Evolutionary conservation across 2,113 vertebrate species (phyloP), one percentile per base, ranked within the genome.

Genomic region (Corythornis madagascariensis): DNA sequence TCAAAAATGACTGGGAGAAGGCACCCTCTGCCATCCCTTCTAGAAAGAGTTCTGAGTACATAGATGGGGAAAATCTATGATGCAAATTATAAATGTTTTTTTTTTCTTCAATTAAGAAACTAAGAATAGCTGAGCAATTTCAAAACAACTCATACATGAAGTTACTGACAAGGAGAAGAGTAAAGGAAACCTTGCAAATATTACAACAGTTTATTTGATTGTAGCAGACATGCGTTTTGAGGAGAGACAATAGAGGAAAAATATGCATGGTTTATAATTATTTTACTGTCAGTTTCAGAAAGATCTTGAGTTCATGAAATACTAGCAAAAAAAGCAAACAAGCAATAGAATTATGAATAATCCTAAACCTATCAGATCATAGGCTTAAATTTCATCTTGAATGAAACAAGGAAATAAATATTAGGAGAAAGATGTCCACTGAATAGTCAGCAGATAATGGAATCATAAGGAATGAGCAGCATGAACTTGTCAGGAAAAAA

Each of bases 31-130:
- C 31, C 14, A 66, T 70, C 28, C 5, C 17, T 86, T 10, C 25
- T 61, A 66, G n/a, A 53, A 77, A 63, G 13, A 22, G 5, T 55
- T 84, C 38, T 59, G 18, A 61, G 19, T 24, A 84, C 10, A 63
- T 17, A 69, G 35, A 40, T 13, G 25, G 10, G 16, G 26, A 7
- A 59, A 65, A 29, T 40, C 50, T 50, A 25, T 76, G 35, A 40
- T 0, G 0, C 6, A 77, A 66, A 77, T 45, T 65, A 55, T 7
- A 40, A 26, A 73, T 56, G 4, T 6, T 15, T 6, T 92, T 72
- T 40, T 63, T 72, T 56, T 84, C 84, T 90, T 38, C 25, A 73
- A 55, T 47, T 86, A 85, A 79, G 31, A 86, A 77, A 74, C 10
- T 40, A 59, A 80, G 12, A 42, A 74, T 61, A 76, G 14, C 17